Evolutionary conservation across 2,797 vertebrate genomes (phyloP).

Genomic region (Pangasius macronema): DNA sequence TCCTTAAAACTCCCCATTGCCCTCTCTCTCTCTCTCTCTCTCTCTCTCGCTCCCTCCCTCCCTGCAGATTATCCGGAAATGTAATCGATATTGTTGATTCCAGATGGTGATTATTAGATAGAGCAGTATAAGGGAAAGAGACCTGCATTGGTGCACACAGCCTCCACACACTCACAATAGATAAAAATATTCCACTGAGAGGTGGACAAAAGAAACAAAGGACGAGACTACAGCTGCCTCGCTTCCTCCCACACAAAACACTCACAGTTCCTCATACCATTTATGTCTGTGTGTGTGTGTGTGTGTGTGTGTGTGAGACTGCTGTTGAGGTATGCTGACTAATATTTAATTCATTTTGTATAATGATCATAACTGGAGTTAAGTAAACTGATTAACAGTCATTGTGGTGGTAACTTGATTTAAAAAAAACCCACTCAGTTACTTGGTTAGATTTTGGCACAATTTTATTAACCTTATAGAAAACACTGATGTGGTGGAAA

Average conservation of each 20-base stretch:
- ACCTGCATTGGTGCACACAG: neutral
- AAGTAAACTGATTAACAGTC: neutral
- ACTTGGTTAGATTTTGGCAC: neutral
- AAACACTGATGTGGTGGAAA: neutral
- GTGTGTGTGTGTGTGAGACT: neutral
- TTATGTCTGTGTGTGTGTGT: constrained; percentile 5
- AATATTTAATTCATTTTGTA: constrained; percentile 5
- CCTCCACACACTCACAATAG: constrained; percentile 30
- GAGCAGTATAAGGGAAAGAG: constrained; percentile 8
- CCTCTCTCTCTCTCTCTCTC: neutral
- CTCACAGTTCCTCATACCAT: constrained; percentile 33
- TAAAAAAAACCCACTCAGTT: neutral
- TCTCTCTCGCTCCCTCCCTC: neutral
- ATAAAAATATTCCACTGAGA: constrained; percentile 33
- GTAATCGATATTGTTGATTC: constrained; percentile 2
- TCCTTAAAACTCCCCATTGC: neutral
- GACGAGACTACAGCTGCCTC: constrained; percentile 29
- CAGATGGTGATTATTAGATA: constrained; percentile 21
- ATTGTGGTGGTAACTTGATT: neutral
- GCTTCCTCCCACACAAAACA: constrained; percentile 45
- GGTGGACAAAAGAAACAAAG: constrained; percentile 23
- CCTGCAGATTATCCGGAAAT: neutral
- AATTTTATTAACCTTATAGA: neutral
- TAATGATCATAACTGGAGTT: neutral
- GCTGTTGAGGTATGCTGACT: constrained; percentile 9